These are phyloP conservation scores for Drosophila dunni DNA, from an alignment of 1,140 invertebrate genomes.

Conservation along the genomic window DNA sequence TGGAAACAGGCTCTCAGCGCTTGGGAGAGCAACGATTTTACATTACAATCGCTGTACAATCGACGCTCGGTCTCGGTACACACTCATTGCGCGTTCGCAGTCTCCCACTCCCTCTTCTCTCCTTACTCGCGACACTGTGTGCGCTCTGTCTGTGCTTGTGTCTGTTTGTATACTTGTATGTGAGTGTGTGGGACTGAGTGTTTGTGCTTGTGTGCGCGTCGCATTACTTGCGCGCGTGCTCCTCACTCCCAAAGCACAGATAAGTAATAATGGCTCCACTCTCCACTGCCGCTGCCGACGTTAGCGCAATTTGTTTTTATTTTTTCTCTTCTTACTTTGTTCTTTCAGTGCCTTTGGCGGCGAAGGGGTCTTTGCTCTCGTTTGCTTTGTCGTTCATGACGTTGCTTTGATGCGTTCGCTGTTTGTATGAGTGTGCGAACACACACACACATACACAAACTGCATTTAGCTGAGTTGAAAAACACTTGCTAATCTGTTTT, in stretches of 20 bases:
- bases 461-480: conserved; percentile 7
- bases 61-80: conserved; percentile 67
- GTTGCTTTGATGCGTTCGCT: conserved; percentile 12
- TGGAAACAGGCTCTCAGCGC: conserved; percentile 79
- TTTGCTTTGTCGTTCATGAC: conserved; percentile 71
- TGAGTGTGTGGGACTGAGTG: conserved; percentile 14
- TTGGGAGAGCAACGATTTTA: conserved; percentile 71
- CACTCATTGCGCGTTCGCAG: conserved; percentile 72
- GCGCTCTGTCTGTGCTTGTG: conserved; percentile 27
- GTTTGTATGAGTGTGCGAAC: not conserved
- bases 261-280: conserved; percentile 73
- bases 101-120: conserved; percentile 18
- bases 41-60: conserved; percentile 70
- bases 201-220: conserved; percentile 22
- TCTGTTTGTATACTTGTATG: conserved; percentile 31
- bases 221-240: conserved; percentile 67
- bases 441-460: conserved; percentile 9
- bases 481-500: conserved; percentile 13
- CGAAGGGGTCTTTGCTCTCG: conserved; percentile 67
- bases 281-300: conserved; percentile 50
- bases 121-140: conserved; percentile 20
- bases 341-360: conserved; percentile 49
- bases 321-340: conserved; percentile 42
- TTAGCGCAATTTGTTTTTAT: conserved; percentile 47
- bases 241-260: conserved; percentile 47